These are phyloP conservation scores for Rhagologus leucostigma DNA, from an alignment of 2,113 vertebrate genomes.

Conservation along the genomic window DNA sequence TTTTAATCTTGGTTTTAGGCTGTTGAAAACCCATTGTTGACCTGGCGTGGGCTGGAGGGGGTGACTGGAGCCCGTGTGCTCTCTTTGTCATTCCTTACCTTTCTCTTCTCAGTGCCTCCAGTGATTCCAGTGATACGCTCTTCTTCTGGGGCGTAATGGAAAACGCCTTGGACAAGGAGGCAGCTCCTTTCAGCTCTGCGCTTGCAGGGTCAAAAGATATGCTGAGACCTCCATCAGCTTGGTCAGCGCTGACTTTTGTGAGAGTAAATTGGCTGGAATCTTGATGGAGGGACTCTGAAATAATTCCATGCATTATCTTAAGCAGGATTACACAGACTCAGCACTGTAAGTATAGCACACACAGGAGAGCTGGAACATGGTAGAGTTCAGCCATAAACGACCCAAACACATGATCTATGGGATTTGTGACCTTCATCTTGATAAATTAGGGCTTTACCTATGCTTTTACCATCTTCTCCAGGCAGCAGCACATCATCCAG, in stretches of 20 bases:
- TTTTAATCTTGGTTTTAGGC: background rate
- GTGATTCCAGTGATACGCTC: accelerated
- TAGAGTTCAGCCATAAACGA: accelerated
- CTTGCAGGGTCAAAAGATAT: accelerated
- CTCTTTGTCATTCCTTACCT: conserved; percentile 36
- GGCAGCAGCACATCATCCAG: background rate
- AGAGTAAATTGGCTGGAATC: background rate
- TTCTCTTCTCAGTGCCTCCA: background rate
- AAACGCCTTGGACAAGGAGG: background rate
- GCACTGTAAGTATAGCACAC: background rate
- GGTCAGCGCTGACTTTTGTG: accelerated
- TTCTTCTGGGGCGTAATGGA: background rate
- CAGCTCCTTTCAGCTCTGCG: background rate
- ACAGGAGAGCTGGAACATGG: background rate
- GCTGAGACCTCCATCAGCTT: background rate
- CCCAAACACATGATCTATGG: accelerated
- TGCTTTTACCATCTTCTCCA: background rate
- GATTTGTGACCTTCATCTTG: background rate
- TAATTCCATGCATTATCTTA: accelerated
- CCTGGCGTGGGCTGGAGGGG: background rate
- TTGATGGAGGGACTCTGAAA: background rate
- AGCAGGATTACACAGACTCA: background rate
- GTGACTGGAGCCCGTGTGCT: accelerated
- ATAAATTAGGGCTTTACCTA: background rate
- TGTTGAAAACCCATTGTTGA: background rate